phyloP scores from a whole-genome alignment of 2,888 invertebrate species.

The Diadromus collaris region DNA sequence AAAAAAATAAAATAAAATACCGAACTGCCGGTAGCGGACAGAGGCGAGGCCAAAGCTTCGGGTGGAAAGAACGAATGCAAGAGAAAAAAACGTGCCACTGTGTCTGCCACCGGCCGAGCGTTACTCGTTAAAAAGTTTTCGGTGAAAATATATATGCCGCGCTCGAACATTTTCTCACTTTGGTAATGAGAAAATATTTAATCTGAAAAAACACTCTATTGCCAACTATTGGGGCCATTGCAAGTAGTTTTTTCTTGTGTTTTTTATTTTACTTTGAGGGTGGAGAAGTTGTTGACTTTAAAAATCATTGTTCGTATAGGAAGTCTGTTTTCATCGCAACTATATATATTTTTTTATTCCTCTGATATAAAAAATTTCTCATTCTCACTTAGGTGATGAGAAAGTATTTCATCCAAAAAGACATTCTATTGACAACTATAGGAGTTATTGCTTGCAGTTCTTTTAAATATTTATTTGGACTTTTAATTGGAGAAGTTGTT shows the following conservation, averaged over 20 bases:
- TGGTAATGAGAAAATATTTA: not conserved
- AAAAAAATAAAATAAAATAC: conserved; percentile 16
- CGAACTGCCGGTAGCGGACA: conserved; percentile 21
- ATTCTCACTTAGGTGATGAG: not conserved
- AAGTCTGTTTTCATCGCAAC: too few species aligned
- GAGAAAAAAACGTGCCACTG: conserved; percentile 41
- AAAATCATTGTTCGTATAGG: too few species aligned
- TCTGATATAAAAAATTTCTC: too few species aligned
- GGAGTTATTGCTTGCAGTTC: not conserved
- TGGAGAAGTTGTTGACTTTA: too few species aligned
- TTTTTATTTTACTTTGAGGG: too few species aligned
- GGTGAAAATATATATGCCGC: not conserved
- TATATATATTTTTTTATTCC: too few species aligned
- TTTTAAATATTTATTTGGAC: too few species aligned
- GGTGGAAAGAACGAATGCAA: conserved; percentile 11
- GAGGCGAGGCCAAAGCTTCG: conserved; percentile 39
- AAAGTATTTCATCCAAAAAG: not conserved
- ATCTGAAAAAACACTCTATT: not conserved
- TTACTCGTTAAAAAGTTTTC: conserved; percentile 34
- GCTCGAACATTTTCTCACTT: not conserved
- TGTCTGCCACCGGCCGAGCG: conserved; percentile 38
- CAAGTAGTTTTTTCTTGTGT: not conserved
- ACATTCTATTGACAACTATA: not conserved
- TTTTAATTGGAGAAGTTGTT: too few species aligned
- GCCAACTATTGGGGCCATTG: not conserved